A percentile compares a stretch with the other conserved stretches of the same genome.
Evolutionary conservation across 2,113 vertebrate genomes (phyloP).

Genomic region (Cromileptes altivelis): DNA sequence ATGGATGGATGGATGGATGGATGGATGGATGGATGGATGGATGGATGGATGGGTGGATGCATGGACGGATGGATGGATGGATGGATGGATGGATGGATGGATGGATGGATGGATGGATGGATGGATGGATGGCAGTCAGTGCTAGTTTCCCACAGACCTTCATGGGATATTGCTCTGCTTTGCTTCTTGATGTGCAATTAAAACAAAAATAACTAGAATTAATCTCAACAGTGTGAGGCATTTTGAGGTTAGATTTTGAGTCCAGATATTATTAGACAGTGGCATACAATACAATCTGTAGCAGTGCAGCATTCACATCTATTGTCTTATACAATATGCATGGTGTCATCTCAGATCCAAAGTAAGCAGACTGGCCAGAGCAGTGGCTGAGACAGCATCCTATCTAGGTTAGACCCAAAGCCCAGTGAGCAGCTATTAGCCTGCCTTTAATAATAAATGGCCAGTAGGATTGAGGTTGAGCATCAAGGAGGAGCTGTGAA

Average conservation of each 20-base stretch:
- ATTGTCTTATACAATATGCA: slow-evolving; percentile 32
- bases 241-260: neutral
- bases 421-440: slow-evolving; percentile 43
- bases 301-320: slow-evolving; percentile 1
- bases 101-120: too few species aligned
- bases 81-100: too few species aligned
- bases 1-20: too few species aligned
- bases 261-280: neutral
- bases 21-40: too few species aligned
- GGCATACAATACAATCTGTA: neutral
- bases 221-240: neutral
- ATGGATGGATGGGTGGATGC: too few species aligned
- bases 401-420: slow-evolving; percentile 61
- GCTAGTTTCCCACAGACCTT: neutral
- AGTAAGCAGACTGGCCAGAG: slow-evolving; percentile 38
- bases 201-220: neutral
- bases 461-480: slow-evolving; percentile 31
- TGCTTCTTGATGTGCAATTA: neutral
- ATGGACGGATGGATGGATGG: too few species aligned
- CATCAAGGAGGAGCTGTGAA: slow-evolving; percentile 15
- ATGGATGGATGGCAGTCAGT: neutral
- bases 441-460: slow-evolving; percentile 66
- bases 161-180: neutral
- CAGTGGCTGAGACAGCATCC: slow-evolving; percentile 15
- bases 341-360: slow-evolving; percentile 35